Percentiles rank a stretch among this genome's conserved stretches.
These are phyloP conservation scores for Nomada fucata DNA, from an alignment of 2,888 invertebrate genomes.

Conservation along the genomic window DNA sequence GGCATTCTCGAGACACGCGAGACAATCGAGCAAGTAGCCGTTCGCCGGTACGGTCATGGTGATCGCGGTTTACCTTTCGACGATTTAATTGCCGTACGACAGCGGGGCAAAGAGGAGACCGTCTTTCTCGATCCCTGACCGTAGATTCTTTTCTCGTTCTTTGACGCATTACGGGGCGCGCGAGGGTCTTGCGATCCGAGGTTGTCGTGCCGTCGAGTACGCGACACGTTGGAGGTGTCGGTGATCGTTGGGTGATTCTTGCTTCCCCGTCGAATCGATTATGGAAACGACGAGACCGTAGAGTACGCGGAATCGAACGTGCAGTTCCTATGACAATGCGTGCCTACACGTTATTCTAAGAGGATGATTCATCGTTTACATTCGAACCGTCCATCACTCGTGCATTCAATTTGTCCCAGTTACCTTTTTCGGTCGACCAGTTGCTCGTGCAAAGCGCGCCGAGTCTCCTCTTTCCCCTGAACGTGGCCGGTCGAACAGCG, in stretches of 20 bases:
- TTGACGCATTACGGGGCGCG: too few relatives aligned
- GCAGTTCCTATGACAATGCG: constrained; percentile 41
- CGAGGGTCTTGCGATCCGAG: neutral
- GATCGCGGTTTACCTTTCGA: constrained; percentile 8
- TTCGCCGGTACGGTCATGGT: constrained; percentile 31
- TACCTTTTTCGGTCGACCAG: constrained; percentile 52
- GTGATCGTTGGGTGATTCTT: neutral
- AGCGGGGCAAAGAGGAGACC: constrained; percentile 34
- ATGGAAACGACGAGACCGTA: neutral
- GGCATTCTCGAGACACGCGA: constrained; percentile 61
- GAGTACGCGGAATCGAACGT: constrained; percentile 1
- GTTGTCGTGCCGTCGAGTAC: neutral
- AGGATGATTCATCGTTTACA: constrained; percentile 58
- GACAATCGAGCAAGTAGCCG: constrained; percentile 46
- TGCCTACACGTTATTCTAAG: constrained; percentile 60
- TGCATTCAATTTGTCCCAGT: constrained; percentile 46
- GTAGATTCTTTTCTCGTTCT: neutral
- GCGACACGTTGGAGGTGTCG: neutral
- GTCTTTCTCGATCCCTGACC: neutral
- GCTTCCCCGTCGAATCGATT: constrained; percentile 8
- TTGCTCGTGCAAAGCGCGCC: constrained; percentile 10
- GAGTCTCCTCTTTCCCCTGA: constrained; percentile 32
- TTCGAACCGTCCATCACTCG: constrained; percentile 42
- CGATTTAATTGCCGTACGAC: constrained; percentile 7
- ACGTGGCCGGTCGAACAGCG: neutral